Conservation (phyloP, 1,140 invertebrate genomes). For the Limonius californicus region DNA sequence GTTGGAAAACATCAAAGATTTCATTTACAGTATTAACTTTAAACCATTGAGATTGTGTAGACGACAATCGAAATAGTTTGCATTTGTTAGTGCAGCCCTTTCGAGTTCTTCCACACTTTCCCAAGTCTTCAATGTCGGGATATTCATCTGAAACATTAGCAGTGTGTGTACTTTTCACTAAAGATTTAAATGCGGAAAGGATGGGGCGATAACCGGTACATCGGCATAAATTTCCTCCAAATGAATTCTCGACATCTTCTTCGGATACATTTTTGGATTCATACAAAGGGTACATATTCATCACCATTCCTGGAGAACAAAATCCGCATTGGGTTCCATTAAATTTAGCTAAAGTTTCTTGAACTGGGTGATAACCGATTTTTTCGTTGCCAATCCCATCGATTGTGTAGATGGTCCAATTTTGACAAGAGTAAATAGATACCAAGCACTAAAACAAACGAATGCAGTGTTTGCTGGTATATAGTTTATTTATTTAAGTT, state of each 20-base stretch:
- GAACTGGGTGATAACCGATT: constrained; percentile 61
- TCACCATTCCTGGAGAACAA: constrained; percentile 80
- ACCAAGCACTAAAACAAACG: constrained; percentile 58
- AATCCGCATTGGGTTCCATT: constrained; percentile 80
- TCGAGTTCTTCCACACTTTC: constrained; percentile 21
- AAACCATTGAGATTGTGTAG: constrained; percentile 9
- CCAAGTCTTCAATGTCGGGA: constrained; percentile 44
- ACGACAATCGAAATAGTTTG: background rate
- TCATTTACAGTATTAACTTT: constrained; percentile 19
- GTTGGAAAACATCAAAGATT: constrained; percentile 18
- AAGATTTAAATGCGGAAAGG: constrained; percentile 76
- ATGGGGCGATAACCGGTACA: constrained; percentile 87
- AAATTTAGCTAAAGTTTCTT: constrained; percentile 63
- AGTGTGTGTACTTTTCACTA: constrained; percentile 58
- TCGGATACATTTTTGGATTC: constrained; percentile 53
- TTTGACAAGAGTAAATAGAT: constrained; percentile 65
- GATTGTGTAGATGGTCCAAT: constrained; percentile 73
- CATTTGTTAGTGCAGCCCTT: background rate
- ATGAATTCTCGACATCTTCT: constrained; percentile 41
- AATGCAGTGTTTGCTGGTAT: background rate
- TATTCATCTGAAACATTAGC: constrained; percentile 48
- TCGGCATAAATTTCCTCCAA: constrained; percentile 60
- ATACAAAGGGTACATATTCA: constrained; percentile 72
- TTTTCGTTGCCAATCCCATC: constrained; percentile 69
- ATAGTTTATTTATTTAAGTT: constrained; percentile 32